Evolutionary conservation across 1,140 invertebrate genomes (phyloP).

Genomic region (Drosophila biarmipes): DNA sequence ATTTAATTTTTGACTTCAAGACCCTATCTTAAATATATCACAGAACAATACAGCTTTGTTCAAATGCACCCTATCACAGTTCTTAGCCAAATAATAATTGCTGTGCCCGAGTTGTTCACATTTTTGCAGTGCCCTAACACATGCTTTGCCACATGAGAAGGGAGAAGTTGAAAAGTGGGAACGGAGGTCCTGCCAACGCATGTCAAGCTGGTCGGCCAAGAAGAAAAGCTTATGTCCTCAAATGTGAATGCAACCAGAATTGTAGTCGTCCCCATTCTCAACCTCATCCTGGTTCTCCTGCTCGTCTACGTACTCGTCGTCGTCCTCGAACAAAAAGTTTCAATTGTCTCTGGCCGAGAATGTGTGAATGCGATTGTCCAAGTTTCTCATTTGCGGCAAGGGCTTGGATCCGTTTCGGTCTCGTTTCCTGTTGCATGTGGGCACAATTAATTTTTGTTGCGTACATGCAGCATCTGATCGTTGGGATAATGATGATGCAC

Average conservation of each 20-base stretch:
- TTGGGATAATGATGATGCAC: constrained; percentile 39
- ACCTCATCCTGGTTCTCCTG: constrained; percentile 2
- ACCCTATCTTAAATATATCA: too few species aligned
- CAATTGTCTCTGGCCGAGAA: constrained; percentile 73
- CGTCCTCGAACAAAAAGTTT: constrained; percentile 63
- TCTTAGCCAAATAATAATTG: not conserved
- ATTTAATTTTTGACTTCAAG: too few species aligned
- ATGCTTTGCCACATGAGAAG: constrained; percentile 37
- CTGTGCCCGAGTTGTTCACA: not conserved
- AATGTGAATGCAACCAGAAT: constrained; percentile 60
- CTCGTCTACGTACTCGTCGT: constrained; percentile 24
- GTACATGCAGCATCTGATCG: constrained; percentile 38
- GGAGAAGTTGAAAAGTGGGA: constrained; percentile 7
- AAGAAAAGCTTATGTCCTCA: constrained; percentile 63
- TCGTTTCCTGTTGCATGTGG: constrained; percentile 69
- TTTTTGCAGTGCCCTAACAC: constrained; percentile 25
- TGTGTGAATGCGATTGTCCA: constrained; percentile 77
- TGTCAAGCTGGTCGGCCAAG: constrained; percentile 30
- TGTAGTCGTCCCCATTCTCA: constrained; percentile 36
- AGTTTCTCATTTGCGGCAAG: constrained; percentile 58
- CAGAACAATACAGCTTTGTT: too few species aligned
- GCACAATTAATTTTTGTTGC: constrained; percentile 69
- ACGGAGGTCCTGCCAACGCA: constrained; percentile 40
- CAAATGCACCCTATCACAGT: too few species aligned
- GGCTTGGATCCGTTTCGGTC: constrained; percentile 33